Percentiles rank a stretch among this genome's conserved stretches.
Conservation (phyloP, 1,140 invertebrate genomes). For the Tetragonula clypearis region DNA sequence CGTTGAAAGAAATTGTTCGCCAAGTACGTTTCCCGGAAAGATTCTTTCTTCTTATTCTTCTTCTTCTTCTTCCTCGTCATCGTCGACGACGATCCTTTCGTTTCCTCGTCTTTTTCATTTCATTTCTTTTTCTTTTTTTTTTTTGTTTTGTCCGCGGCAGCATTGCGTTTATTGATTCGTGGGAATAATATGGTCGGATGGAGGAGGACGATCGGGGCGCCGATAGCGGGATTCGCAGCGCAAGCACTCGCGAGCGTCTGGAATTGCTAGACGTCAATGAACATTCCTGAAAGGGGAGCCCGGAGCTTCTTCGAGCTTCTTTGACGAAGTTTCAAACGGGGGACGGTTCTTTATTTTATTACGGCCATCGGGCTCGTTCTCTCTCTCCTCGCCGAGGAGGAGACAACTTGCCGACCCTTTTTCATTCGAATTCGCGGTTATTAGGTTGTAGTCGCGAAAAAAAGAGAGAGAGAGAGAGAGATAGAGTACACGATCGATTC, state of each 20-base stretch:
- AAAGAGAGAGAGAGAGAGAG: not conserved
- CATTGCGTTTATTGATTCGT: slow-evolving; percentile 6
- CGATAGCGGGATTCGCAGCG: slow-evolving; percentile 5
- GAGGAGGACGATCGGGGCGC: not conserved
- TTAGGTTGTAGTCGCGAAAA: not conserved
- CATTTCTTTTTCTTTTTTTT: no score
- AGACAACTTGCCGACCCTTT: not conserved
- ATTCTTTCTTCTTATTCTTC: slow-evolving; percentile 8
- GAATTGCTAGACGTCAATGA: not conserved
- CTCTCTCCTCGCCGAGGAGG: no score
- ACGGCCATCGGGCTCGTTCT: not conserved
- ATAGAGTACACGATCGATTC: not conserved
- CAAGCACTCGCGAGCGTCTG: not conserved
- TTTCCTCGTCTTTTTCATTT: not conserved
- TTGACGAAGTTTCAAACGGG: slow-evolving; percentile 15
- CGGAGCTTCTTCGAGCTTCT: not conserved
- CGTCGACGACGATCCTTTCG: not conserved
- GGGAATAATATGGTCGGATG: slow-evolving; percentile 8
- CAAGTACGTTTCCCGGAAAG: slow-evolving; percentile 17
- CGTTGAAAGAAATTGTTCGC: slow-evolving; percentile 34
- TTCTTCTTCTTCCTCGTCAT: not conserved
- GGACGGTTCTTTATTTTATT: not conserved
- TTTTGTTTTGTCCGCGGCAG: not conserved
- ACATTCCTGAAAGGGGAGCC: not conserved
- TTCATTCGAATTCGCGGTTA: not conserved